Evolutionary conservation across 1,140 invertebrate genomes (phyloP).

Genomic region (Drosophila pachea): DNA sequence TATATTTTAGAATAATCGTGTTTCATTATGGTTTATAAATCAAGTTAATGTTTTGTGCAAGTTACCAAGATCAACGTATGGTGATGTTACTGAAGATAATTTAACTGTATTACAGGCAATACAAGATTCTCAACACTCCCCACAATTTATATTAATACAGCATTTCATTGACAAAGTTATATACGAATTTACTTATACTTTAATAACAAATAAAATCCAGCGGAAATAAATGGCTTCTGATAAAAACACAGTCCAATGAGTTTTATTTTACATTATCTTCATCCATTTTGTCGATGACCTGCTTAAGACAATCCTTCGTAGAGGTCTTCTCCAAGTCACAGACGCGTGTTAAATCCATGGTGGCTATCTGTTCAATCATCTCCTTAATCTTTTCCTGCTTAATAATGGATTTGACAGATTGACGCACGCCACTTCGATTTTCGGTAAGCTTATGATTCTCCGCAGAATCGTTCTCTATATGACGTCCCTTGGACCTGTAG

Average conservation of each 20-base stretch:
- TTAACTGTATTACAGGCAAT: not conserved
- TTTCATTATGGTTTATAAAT: not conserved
- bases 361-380: conserved; percentile 78
- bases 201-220: conserved; percentile 13
- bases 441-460: conserved; percentile 47
- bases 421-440: conserved; percentile 62
- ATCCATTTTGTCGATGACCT: conserved; percentile 76
- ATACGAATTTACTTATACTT: conserved; percentile 5
- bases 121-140: too few species aligned
- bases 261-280: conserved; percentile 50
- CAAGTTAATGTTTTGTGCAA: not conserved
- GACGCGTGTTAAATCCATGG: conserved; percentile 73
- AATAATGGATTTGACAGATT: conserved; percentile 80
- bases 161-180: conserved; percentile 17
- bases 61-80: conserved; percentile 9
- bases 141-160: conserved; percentile 2
- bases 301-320: conserved; percentile 76
- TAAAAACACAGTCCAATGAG: not conserved
- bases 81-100: conserved; percentile 10
- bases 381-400: conserved; percentile 80
- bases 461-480: conserved; percentile 67
- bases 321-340: conserved; percentile 75
- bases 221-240: conserved; percentile 1
- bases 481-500: conserved; percentile 67
- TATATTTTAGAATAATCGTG: conserved; percentile 34